Evolutionary conservation across 2,113 vertebrate species (phyloP).

Genomic region (Struthio camelus): DNA sequence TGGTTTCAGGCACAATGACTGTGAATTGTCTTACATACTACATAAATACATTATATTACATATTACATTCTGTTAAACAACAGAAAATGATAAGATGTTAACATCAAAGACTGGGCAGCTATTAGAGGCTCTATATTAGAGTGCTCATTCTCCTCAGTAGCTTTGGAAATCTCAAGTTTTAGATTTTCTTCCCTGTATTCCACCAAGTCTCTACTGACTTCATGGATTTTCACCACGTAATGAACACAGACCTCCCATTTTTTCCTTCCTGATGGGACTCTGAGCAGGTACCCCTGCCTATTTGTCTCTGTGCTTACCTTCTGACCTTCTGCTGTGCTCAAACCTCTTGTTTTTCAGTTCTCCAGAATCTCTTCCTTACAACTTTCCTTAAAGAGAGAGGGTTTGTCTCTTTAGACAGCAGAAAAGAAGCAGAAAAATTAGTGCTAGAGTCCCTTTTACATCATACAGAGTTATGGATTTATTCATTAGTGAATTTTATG

Average conservation of each 20-base stretch:
- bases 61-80: background rate
- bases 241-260: background rate
- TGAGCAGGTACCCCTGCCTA: background rate
- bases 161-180: background rate
- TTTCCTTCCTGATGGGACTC: background rate
- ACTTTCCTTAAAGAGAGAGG: background rate
- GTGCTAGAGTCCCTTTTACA: background rate
- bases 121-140: no score
- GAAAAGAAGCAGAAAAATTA: background rate
- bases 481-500: slow-evolving; percentile 2
- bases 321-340: background rate
- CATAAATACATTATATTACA: background rate
- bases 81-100: background rate
- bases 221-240: rapidly evolving
- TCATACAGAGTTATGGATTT: background rate
- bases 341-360: background rate
- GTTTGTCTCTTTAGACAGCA: background rate
- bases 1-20: background rate
- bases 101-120: background rate
- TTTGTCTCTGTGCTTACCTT: background rate
- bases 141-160: background rate
- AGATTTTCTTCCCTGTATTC: background rate
- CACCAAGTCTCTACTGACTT: background rate
- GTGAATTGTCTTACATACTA: background rate
- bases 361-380: background rate